phyloP scores from a whole-genome alignment of 2,113 vertebrate species.

The Crotalus viridis region DNA sequence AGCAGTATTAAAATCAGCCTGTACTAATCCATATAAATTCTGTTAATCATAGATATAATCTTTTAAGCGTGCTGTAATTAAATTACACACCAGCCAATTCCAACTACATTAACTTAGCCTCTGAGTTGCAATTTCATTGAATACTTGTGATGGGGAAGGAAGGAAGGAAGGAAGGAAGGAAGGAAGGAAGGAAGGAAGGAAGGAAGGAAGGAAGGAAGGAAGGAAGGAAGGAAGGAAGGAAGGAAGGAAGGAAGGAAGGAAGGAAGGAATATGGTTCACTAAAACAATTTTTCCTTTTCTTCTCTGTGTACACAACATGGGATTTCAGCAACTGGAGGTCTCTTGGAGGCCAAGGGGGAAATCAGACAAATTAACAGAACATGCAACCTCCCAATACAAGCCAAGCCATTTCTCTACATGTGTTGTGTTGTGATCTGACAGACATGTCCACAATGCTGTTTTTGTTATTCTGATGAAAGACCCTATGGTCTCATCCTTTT shows the following conservation, averaged over 20 bases:
- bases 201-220: not conserved
- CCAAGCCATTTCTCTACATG: not conserved
- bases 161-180: not conserved
- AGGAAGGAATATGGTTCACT: not conserved
- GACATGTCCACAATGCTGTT: not conserved
- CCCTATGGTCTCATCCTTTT: not conserved
- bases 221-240: not conserved
- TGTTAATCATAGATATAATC: slow-evolving; percentile 67
- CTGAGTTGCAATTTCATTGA: slow-evolving; percentile 30
- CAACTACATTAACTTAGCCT: not conserved
- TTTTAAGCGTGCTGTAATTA: slow-evolving; percentile 60
- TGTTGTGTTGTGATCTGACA: not conserved
- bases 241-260: too few relatives aligned
- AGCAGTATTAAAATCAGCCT: slow-evolving; percentile 55
- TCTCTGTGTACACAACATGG: not conserved
- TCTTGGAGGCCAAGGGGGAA: not conserved
- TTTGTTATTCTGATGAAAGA: not conserved
- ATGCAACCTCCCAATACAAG: not conserved
- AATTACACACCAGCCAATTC: slow-evolving; percentile 53
- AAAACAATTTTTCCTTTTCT: not conserved
- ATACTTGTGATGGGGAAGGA: rapidly evolving
- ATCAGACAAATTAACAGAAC: not conserved
- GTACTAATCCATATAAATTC: slow-evolving; percentile 67
- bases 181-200: too few relatives aligned
- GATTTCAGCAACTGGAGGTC: not conserved